Base-by-base conservation (phyloP, 2,888 invertebrate genomes). In the Catotricha subobsoleta region DNA sequence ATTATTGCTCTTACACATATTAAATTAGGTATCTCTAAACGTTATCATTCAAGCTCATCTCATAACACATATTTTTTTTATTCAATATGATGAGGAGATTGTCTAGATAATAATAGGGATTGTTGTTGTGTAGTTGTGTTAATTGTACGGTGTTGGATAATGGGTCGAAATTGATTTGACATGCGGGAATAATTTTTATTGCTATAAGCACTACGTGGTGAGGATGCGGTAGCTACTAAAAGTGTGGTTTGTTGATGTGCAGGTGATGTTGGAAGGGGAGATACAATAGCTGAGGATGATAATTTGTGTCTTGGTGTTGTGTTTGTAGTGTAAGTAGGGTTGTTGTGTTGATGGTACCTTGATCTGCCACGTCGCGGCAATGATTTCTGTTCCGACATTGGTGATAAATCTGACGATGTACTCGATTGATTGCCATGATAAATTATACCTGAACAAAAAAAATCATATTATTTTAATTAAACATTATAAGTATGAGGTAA, bases 351-450 rank as follows among this genome's bases (percentile, higher is more conserved):
- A 58, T 63, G 62, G 65, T 70, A 76, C 74, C 75, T 75, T 63
- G 75, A 72, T 59, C 74, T 71, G 62, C 71, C 73, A 60, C 77
- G 69, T 56, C 78, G 68, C 51, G 78, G 77, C 55, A 78, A 66
- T 51, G 77, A 78, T 61, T 78, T 78, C 64, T 78, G 77, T 60
- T 78, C 79, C 55, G 77, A 76, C 76, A 77, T 77, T 54, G 78
- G 78, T 51, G 78, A 78, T 57, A 78, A 71, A 66, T 79, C 79
- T 57, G 78, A 78, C 49, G 78, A 79, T 50, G 78, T 79, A 65
- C 77, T 78, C 54, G 78, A 78, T 57, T 73, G 73, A 59, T 76
- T 74, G 58, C 76, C 76, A 60, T 78, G 78, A 62, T 78, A 78
- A 59, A 77, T 72, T 62, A 75, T 76, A 66, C 75, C 78, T 72